A percentile compares a stretch with the other conserved stretches of the same genome.
phyloP scores from a whole-genome alignment of 2,113 vertebrate genomes.

The Brachionichthys hirsutus region DNA sequence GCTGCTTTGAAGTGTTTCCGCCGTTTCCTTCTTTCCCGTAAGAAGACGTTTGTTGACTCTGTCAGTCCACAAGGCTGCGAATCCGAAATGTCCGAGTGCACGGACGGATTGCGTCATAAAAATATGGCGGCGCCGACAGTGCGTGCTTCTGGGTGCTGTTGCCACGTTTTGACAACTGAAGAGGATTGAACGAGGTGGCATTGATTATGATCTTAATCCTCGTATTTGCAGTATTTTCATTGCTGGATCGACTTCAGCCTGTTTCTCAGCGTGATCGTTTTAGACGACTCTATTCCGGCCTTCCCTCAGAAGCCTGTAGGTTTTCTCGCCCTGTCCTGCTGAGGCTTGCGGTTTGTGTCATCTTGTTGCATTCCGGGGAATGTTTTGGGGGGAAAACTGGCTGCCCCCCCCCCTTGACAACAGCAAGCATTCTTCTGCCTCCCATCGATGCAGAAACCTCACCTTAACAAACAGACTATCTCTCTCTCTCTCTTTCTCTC shows the following conservation, averaged over 20 bases:
- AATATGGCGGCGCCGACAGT: slow-evolving; percentile 17
- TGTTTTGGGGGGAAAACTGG: slow-evolving; percentile 22
- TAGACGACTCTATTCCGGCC: slow-evolving; percentile 65
- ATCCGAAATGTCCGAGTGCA: slow-evolving; percentile 20
- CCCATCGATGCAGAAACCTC: slow-evolving; percentile 28
- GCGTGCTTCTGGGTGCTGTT: background rate
- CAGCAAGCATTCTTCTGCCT: slow-evolving; percentile 39
- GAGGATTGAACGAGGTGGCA: slow-evolving; percentile 4
- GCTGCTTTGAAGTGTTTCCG: slow-evolving; percentile 47
- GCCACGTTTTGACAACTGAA: slow-evolving; percentile 5
- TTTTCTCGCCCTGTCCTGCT: slow-evolving; percentile 44
- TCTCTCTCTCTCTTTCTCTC: too few relatives aligned
- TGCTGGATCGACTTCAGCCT: slow-evolving; percentile 37
- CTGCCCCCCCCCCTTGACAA: slow-evolving; percentile 33
- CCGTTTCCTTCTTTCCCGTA: slow-evolving; percentile 55
- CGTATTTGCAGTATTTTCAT: too few relatives aligned
- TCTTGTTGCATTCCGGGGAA: slow-evolving; percentile 25
- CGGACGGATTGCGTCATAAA: slow-evolving; percentile 19
- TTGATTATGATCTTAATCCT: too few relatives aligned
- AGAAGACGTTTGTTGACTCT: slow-evolving; percentile 54
- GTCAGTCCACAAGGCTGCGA: slow-evolving; percentile 23
- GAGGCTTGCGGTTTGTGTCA: slow-evolving; percentile 62
- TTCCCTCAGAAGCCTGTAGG: slow-evolving; percentile 34
- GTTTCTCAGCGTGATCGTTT: slow-evolving; percentile 51
- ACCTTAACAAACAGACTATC: background rate